These are phyloP conservation scores for Osmoderma eremita DNA, from an alignment of 2,888 invertebrate genomes.

Conservation along the genomic window DNA sequence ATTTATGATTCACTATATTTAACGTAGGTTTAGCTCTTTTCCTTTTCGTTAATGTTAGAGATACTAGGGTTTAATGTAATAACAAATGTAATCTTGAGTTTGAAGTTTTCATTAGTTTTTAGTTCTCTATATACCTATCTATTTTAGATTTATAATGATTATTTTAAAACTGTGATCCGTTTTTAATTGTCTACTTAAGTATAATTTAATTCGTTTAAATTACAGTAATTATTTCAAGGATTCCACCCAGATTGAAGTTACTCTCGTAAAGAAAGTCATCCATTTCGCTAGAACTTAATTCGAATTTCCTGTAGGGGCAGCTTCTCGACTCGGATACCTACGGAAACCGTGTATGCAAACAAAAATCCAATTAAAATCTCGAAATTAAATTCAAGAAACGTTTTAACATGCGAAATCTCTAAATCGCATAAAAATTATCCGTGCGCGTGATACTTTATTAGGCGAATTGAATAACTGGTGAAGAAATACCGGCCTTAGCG, in stretches of 20 bases:
- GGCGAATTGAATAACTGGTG: slow-evolving; percentile 52
- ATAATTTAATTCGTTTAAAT: too few species aligned
- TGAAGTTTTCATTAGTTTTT: too few species aligned
- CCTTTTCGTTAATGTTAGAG: too few species aligned
- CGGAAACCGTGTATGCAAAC: slow-evolving; percentile 57
- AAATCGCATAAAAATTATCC: slow-evolving; percentile 65
- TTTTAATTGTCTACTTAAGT: too few species aligned
- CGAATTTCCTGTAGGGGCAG: slow-evolving; percentile 50
- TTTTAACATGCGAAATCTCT: slow-evolving; percentile 63
- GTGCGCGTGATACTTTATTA: slow-evolving; percentile 64
- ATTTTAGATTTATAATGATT: too few species aligned
- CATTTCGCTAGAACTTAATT: slow-evolving; percentile 54
- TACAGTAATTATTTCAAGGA: too few species aligned
- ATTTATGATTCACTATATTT: too few species aligned
- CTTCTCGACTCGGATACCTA: neutral
- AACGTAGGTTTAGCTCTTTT: too few species aligned
- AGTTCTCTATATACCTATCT: too few species aligned
- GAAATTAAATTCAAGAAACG: slow-evolving; percentile 63
- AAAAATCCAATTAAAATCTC: slow-evolving; percentile 63
- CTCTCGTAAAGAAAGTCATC: slow-evolving; percentile 14
- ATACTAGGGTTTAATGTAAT: too few species aligned
- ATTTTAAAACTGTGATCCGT: too few species aligned
- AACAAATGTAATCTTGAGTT: too few species aligned
- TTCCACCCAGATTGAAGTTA: neutral
- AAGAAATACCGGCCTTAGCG: slow-evolving; percentile 54